A percentile compares a stretch with the other conserved stretches of the same genome.
Evolutionary conservation across 2,113 vertebrate genomes (phyloP).

Genomic region (Atlantisia rogersi): DNA sequence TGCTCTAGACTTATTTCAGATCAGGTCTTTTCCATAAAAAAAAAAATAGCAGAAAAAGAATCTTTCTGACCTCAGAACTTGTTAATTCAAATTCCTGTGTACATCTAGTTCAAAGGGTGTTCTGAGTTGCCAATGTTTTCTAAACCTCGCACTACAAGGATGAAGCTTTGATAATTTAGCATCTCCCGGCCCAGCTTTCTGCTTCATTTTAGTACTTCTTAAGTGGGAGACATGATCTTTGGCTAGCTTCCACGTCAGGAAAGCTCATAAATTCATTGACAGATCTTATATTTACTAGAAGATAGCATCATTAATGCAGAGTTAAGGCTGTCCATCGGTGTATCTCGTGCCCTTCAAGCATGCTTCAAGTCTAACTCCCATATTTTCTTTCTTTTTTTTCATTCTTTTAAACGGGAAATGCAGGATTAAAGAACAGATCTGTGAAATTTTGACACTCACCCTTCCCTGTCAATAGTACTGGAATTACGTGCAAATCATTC

Average conservation of each 20-base stretch:
- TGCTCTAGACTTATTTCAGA: background rate
- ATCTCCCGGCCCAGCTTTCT: background rate
- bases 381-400: background rate
- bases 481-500: background rate
- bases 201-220: background rate
- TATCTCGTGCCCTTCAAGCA: background rate
- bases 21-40: background rate
- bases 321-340: background rate
- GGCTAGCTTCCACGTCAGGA: rapidly evolving
- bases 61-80: background rate
- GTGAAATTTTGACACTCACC: rapidly evolving
- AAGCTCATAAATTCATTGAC: background rate
- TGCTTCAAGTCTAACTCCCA: background rate
- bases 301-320: background rate
- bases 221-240: background rate
- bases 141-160: background rate
- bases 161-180: background rate
- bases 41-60: background rate
- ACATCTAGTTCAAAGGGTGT: background rate
- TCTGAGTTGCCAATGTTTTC: background rate
- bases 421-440: background rate
- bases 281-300: background rate
- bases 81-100: background rate
- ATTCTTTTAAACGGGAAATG: background rate
- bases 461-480: background rate